Percentiles rank a stretch among this genome's conserved stretches.
Conservation (phyloP, 2,113 vertebrate species). For the Trematocara nigrifrons region DNA sequence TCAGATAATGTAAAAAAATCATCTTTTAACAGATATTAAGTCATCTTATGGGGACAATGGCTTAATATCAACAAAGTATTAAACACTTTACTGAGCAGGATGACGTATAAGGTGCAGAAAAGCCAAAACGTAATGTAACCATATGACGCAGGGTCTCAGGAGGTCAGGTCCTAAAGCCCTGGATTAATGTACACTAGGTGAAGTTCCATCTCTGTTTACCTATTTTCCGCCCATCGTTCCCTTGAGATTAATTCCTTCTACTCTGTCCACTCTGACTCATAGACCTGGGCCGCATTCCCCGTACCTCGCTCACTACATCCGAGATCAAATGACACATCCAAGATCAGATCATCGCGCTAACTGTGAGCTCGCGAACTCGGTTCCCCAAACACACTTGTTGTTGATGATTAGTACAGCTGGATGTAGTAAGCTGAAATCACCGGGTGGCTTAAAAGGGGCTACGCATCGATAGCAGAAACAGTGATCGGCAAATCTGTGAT, state of each 20-base stretch:
- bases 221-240: neutral
- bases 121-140: neutral
- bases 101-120: neutral
- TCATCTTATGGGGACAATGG: neutral
- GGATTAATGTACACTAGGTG: neutral
- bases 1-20: neutral
- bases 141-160: neutral
- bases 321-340: too few relatives aligned
- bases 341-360: too few relatives aligned
- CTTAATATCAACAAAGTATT: neutral
- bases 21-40: neutral
- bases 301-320: too few relatives aligned
- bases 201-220: neutral
- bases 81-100: neutral
- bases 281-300: too few relatives aligned
- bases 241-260: neutral
- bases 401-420: too few relatives aligned
- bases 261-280: neutral
- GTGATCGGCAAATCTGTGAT: too few relatives aligned
- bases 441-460: too few relatives aligned
- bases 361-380: too few relatives aligned
- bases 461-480: too few relatives aligned
- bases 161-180: neutral
- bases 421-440: too few relatives aligned
- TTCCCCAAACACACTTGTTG: too few relatives aligned